phyloP scores from a whole-genome alignment of 1,140 invertebrate genomes.

The Subanguina moxae region DNA sequence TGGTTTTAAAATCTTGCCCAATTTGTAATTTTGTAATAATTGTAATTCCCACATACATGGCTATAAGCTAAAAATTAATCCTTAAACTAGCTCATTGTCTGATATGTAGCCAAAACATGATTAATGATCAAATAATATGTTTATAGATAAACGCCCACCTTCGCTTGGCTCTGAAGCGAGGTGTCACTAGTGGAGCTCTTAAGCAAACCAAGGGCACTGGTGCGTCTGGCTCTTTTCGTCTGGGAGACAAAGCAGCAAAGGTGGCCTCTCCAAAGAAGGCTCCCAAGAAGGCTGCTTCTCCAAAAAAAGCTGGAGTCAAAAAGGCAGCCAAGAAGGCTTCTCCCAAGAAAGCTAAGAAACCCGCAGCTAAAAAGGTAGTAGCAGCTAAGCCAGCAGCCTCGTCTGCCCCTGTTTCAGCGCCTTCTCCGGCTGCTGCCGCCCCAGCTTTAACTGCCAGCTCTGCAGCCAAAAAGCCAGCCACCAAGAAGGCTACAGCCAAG shows the following conservation, averaged over 20 bases:
- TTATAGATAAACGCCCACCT: constrained; percentile 34
- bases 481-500: constrained; percentile 26
- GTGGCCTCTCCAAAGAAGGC: constrained; percentile 17
- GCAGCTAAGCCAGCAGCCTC: neutral
- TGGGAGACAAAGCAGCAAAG: constrained; percentile 25
- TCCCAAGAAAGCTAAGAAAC: constrained; percentile 23
- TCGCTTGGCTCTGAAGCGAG: constrained; percentile 26
- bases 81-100: too few relatives aligned
- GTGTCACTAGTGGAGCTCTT: constrained; percentile 19
- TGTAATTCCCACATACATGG: too few relatives aligned
- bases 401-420: constrained; percentile 1
- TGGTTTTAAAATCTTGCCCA: too few relatives aligned
- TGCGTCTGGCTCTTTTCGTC: constrained; percentile 43
- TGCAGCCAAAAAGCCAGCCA: constrained; percentile 18
- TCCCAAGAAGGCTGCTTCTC: constrained; percentile 33
- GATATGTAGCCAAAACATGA: neutral
- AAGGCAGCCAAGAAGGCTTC: constrained; percentile 19
- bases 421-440: neutral
- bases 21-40: too few relatives aligned
- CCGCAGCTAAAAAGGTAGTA: constrained; percentile 7
- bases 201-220: constrained; percentile 46
- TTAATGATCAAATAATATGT: neutral
- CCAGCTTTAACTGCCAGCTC: neutral
- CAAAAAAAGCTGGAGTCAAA: constrained; percentile 43
- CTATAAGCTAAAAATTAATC: too few relatives aligned